These are phyloP conservation scores for Camponotus vicinus DNA, from an alignment of 1,140 invertebrate genomes.

Conservation along the genomic window DNA sequence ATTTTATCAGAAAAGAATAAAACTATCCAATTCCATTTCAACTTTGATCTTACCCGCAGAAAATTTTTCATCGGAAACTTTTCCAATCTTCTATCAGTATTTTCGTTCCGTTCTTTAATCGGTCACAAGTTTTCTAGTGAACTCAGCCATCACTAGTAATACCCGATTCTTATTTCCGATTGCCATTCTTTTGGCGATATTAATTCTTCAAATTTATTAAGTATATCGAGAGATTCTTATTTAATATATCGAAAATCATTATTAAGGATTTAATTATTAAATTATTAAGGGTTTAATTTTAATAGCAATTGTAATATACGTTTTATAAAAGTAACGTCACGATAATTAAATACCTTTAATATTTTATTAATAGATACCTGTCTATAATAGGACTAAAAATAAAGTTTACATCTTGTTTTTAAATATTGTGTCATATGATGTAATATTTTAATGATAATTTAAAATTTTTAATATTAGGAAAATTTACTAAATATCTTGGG, in stretches of 20 bases:
- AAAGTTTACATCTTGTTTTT: not conserved
- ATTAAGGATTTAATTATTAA: too few species aligned
- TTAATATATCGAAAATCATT: not conserved
- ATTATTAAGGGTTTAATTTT: constrained; percentile 4
- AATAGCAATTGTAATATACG: too few species aligned
- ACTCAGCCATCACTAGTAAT: constrained; percentile 33
- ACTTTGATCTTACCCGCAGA: constrained; percentile 44
- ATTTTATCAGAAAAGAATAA: constrained; percentile 38
- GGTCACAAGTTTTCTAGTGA: constrained; percentile 43
- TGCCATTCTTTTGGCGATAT: not conserved
- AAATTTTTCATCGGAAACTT: constrained; percentile 61
- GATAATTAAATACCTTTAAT: not conserved
- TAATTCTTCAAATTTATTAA: constrained; percentile 36
- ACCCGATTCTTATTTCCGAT: constrained; percentile 17
- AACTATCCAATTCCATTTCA: constrained; percentile 54
- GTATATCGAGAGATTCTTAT: not conserved
- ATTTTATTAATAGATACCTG: not conserved
- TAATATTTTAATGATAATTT: constrained; percentile 10
- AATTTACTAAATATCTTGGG: constrained; percentile 32
- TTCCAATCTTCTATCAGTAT: constrained; percentile 60
- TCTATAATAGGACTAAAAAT: not conserved
- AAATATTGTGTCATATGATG: not conserved
- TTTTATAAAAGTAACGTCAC: not conserved
- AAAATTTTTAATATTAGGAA: constrained; percentile 34
- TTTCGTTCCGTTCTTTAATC: constrained; percentile 53